Conservation (phyloP, 1,140 invertebrate genomes). For the Nasonia vitripennis region DNA sequence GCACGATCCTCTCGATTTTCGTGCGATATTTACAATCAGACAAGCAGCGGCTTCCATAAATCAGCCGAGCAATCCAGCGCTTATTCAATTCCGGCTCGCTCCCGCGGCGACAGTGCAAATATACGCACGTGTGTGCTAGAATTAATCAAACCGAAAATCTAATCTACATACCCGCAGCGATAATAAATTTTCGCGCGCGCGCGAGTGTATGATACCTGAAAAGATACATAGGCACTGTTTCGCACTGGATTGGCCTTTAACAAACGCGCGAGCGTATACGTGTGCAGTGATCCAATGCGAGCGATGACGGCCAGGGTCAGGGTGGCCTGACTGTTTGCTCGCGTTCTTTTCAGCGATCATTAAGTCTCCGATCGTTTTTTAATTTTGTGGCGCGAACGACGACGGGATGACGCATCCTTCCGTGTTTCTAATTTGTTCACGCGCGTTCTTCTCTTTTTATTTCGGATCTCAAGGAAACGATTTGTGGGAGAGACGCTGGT, state of each 20-base stretch:
- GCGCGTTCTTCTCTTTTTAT: too few species aligned
- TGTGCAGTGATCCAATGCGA: conserved; percentile 26
- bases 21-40: conserved; percentile 1
- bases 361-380: not conserved
- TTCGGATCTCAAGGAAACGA: too few species aligned
- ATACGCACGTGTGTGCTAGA: not conserved
- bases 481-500: not conserved
- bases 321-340: conserved; percentile 4
- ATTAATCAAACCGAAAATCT: conserved; percentile 15
- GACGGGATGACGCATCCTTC: not conserved
- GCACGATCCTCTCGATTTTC: not conserved
- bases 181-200: conserved; percentile 11
- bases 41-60: not conserved
- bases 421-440: too few species aligned
- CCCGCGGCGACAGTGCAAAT: not conserved
- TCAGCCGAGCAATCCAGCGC: not conserved
- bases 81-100: not conserved
- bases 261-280: not conserved
- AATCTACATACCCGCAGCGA: conserved; percentile 16
- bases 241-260: not conserved
- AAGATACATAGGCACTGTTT: not conserved
- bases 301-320: conserved; percentile 40
- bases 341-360: not conserved
- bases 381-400: not conserved
- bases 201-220: not conserved